phyloP scores from a whole-genome alignment of 2,797 vertebrate genomes.

The Nyctalus aviator region DNA sequence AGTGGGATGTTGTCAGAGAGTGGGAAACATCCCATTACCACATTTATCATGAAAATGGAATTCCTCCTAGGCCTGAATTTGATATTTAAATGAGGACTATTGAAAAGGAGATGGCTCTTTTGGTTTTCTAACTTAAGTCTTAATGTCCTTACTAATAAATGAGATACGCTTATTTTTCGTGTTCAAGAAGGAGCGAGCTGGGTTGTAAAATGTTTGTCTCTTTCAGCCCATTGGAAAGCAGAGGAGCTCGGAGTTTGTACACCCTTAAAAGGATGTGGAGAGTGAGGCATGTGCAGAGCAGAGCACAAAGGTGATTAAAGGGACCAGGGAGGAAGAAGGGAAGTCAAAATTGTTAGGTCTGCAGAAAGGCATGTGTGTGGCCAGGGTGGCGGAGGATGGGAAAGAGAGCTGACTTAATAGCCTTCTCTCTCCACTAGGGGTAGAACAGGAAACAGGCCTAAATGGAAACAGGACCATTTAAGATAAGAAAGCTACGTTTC shows the following conservation, averaged over 20 bases:
- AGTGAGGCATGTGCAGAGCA: not conserved
- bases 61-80: conserved; percentile 54
- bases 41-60: conserved; percentile 26
- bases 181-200: not conserved
- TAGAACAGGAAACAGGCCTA: not conserved
- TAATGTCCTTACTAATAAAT: conserved; percentile 27
- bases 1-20: not conserved
- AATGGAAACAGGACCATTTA: not conserved
- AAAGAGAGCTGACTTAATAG: not conserved
- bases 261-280: conserved; percentile 10
- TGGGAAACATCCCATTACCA: not conserved
- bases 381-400: not conserved
- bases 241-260: not conserved
- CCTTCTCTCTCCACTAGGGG: not conserved
- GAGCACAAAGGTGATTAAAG: conserved; percentile 50
- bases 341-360: conserved; percentile 33
- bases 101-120: conserved; percentile 31
- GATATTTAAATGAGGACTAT: conserved; percentile 55
- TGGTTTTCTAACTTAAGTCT: not conserved
- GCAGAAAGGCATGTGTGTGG: not conserved
- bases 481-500: conserved; percentile 39
- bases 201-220: conserved; percentile 44
- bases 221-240: conserved; percentile 5
- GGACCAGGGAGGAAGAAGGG: conserved; percentile 37
- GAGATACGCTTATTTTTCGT: conserved; percentile 15